Evolutionary conservation across 2,797 vertebrate species (phyloP).

Genomic region (Heteromormyrus szaboi): DNA sequence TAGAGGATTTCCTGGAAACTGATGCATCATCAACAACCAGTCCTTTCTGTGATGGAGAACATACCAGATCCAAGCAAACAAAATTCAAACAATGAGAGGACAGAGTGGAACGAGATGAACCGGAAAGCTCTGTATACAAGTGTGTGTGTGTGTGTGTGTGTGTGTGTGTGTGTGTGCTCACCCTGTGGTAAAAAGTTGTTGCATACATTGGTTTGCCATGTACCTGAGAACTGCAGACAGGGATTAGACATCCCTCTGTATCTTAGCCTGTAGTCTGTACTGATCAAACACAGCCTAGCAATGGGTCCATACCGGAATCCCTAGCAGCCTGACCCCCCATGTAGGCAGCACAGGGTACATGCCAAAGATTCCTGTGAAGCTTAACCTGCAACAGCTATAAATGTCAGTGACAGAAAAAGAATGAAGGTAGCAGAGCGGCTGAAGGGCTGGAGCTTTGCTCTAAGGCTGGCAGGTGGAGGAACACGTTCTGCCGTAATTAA

Average conservation of each 20-base stretch:
- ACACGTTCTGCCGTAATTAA: background rate
- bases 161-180: background rate
- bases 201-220: background rate
- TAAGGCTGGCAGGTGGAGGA: background rate
- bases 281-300: background rate
- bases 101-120: background rate
- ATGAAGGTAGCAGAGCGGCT: background rate
- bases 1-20: background rate
- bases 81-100: constrained; percentile 4
- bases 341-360: background rate
- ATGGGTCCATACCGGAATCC: background rate
- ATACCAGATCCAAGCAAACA: background rate
- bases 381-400: background rate
- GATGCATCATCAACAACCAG: background rate
- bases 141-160: background rate
- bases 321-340: background rate
- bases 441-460: background rate
- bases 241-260: background rate
- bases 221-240: background rate
- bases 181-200: background rate
- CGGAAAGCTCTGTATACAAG: background rate
- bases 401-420: background rate
- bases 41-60: background rate
- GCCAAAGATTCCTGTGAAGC: background rate
- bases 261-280: background rate